Evolutionary conservation across 2,113 vertebrate genomes (phyloP), one percentile per base, ranked within the genome.

Genomic region (Spilogale gracilis): DNA sequence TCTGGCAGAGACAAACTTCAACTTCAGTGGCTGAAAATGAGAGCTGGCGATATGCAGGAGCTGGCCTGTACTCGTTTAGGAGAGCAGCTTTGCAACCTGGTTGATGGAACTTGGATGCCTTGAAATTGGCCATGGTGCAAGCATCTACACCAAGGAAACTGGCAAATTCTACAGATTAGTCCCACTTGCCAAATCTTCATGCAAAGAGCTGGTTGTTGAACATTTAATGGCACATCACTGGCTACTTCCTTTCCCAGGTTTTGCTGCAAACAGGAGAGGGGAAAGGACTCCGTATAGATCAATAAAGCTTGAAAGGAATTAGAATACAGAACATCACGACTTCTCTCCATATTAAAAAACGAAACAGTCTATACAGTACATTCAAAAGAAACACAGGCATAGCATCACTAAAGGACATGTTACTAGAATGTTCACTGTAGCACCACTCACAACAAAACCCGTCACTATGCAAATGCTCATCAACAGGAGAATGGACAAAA

Each of bases 91-190:
- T 96, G 38, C 18, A 95, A 84, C 27, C 23, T 90, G 18, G 67
- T 81, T 90, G 56, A 67, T 58, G 2, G 73, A 82, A 88, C 23
- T 45, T 0, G 45, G 74, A 48, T 56, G 78, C 18, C n/a, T 65
- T 95, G 91, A 91, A 92, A 86, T 14, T 92, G 67, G 76, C 63
- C 48, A 93, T 0, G 0, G 67, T 67, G 56, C 17, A 45, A 73
- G 8, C 91, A 90, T 97, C 94, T 81, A 85, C 12, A 91, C 74
- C 23, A 45, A 30, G 17, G 25, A 65, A 93, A 96, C 2, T n/a
- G 56, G 58, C 3, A 89, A 67, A 74, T 56, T 23, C 5, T 38
- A 38, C 71, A 82, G 30, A 45, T 20, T 2, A 67, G 71, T 1
- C 4, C 32, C 73, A 52, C 0, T 61, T 23, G 2, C 32, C 21